Evolutionary conservation across 1,140 invertebrate genomes (phyloP).

Genomic region (Cydia amplana): DNA sequence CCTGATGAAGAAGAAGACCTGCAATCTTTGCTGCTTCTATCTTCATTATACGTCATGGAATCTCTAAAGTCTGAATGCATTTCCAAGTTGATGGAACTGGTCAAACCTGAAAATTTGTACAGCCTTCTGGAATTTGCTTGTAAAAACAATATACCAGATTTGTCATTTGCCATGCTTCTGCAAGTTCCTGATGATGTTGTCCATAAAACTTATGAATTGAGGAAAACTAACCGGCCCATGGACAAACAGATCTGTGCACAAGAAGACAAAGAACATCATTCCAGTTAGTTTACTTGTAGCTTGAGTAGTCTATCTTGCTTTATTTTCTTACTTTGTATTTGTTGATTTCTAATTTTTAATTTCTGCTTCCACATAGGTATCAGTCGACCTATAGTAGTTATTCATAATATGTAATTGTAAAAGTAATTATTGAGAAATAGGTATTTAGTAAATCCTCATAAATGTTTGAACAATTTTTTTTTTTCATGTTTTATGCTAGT

Average conservation of each 20-base stretch:
- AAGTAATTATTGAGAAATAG: too few relatives aligned
- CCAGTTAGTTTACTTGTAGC: neutral
- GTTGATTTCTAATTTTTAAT: too few relatives aligned
- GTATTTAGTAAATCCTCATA: too few relatives aligned
- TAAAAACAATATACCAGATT: slow-evolving; percentile 16
- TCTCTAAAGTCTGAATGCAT: slow-evolving; percentile 5
- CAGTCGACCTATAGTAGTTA: too few relatives aligned
- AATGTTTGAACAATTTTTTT: too few relatives aligned
- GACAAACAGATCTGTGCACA: neutral
- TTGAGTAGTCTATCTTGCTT: too few relatives aligned
- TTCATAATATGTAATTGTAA: too few relatives aligned
- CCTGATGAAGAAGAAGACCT: neutral
- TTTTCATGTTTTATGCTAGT: too few relatives aligned
- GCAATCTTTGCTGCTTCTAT: neutral
- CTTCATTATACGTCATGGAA: neutral
- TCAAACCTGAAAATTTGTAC: slow-evolving; percentile 1
- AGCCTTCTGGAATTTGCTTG: slow-evolving; percentile 3
- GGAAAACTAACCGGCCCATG: neutral
- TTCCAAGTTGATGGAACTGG: neutral
- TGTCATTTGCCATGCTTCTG: neutral
- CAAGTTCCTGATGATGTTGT: slow-evolving; percentile 4
- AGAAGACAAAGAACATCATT: neutral
- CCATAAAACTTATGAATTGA: slow-evolving; percentile 5
- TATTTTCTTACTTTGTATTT: too few relatives aligned
- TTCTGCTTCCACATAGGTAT: too few relatives aligned